Base-by-base conservation (phyloP, 2,797 vertebrate species). In the Characodon lateralis region DNA sequence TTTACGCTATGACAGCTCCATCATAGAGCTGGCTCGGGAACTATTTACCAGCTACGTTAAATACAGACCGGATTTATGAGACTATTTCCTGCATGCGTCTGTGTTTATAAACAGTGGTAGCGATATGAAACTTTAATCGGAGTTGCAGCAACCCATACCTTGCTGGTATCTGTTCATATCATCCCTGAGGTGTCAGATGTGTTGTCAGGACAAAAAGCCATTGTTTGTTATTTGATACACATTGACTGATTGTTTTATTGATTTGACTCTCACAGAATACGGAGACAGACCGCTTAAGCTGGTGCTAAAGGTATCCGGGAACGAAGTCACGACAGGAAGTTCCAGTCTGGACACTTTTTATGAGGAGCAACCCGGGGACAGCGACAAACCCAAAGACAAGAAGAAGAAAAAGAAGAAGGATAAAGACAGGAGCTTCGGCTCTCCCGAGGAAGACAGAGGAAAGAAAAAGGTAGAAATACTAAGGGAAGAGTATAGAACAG, bases 351-450 rank as follows among this genome's bases (percentile, higher is more conserved):
- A 98, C 87, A 95, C 91, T 0, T 92, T 96, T 20, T 96, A 96
- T n/a, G 97, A 98, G 1, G 97, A 99, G 22, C 97, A 95, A 80
- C 86, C 92, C 1, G 95, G 87, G 0, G 97, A 99, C 12, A 92
- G 96, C 7, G 97, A 99, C 71, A 98, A 98, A 78, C 97, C 97
- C 82, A 98, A 97, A 80, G 98, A 99, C 79, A 97, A 97, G 74
- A 99, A 99, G 85, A 98, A 98, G 91, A 99, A 99, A 77, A 99
- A 99, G 93, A 97, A 98, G 70, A 99, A 98, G 20, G 98, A 99
- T 63, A 98, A 97, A 84, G 97, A 97, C 72, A 94, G 85, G 78
- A 93, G 84, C 76, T 71, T 93, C 0, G 88, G 93, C 2, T 96
- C 95, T 0, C 96, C 96, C 0, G 95, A 95, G 51, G 97, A 98